Conservation (phyloP, 2,797 vertebrate species). For the Anisognathus igniventris region DNA sequence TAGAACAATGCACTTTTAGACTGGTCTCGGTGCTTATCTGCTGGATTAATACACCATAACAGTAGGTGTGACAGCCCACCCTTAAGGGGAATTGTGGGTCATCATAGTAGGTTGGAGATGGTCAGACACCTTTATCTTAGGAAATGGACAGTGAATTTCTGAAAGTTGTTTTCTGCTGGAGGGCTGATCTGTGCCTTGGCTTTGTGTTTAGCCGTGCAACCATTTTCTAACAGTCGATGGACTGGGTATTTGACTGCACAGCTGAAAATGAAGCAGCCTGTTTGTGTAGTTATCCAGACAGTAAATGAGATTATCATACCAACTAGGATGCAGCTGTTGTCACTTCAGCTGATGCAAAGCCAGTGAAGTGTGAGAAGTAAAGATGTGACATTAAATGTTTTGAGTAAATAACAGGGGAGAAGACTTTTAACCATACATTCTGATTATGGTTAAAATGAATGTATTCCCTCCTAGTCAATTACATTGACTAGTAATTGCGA, state of each 20-base stretch:
- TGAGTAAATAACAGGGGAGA: not conserved
- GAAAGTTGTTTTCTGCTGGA: not conserved
- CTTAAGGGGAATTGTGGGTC: not conserved
- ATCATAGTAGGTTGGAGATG: not conserved
- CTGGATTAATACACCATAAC: not conserved
- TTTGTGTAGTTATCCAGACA: not conserved
- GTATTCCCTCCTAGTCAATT: not conserved
- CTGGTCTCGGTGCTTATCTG: not conserved
- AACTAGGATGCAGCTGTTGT: not conserved
- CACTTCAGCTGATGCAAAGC: not conserved
- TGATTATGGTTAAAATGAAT: not conserved
- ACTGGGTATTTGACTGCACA: not conserved
- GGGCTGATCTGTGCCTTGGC: not conserved
- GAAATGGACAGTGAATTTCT: not conserved
- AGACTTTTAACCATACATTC: not conserved
- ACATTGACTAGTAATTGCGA: not conserved
- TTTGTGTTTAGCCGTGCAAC: not conserved
- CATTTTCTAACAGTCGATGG: not conserved
- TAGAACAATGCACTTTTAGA: not conserved
- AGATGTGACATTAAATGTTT: not conserved
- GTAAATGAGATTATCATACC: not conserved
- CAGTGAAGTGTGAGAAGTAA: not conserved
- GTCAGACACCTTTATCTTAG: not conserved
- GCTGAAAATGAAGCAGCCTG: not conserved
- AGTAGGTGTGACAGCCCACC: not conserved